These are phyloP conservation scores for Xiphydria camelus DNA, from an alignment of 2,888 invertebrate species.

Conservation along the genomic window DNA sequence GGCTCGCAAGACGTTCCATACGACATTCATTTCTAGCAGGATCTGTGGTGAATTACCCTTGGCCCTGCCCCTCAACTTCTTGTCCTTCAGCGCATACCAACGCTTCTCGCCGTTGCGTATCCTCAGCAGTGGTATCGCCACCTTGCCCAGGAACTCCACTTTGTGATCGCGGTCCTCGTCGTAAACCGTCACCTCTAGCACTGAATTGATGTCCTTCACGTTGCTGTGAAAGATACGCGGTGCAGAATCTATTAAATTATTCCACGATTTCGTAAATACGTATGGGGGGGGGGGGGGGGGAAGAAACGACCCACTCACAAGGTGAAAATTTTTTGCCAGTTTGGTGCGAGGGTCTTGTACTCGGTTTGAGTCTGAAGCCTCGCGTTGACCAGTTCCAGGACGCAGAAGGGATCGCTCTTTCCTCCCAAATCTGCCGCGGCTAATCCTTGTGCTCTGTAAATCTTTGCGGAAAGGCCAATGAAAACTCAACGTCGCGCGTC, in stretches of 20 bases:
- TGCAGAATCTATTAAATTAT: too few relatives aligned
- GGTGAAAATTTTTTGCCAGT: conserved; percentile 98
- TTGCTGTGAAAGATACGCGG: conserved; percentile 66
- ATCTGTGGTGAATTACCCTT: conserved; percentile 92
- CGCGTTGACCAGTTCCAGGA: conserved; percentile 91
- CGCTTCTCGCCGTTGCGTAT: conserved; percentile 89
- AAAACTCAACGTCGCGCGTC: neutral
- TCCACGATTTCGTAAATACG: too few relatives aligned
- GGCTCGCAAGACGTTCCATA: conserved; percentile 94
- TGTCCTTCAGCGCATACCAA: conserved; percentile 97
- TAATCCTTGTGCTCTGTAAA: conserved; percentile 72
- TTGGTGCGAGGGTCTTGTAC: conserved; percentile 94
- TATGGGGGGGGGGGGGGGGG: too few relatives aligned
- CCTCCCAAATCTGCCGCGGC: conserved; percentile 95
- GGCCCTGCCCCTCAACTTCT: conserved; percentile 85
- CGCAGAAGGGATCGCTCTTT: conserved; percentile 98
- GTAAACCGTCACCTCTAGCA: conserved; percentile 92
- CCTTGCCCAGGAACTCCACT: conserved; percentile 94
- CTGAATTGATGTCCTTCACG: conserved; percentile 94
- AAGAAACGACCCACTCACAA: conserved; percentile 79
- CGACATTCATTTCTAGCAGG: conserved; percentile 84
- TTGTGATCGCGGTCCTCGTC: conserved; percentile 98
- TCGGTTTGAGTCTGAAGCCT: conserved; percentile 97
- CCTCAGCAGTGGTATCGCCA: conserved; percentile 83
- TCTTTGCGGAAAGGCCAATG: conserved; percentile 32